Base-by-base conservation (phyloP, 2,888 invertebrate genomes). In the Acrocera orbiculus region DNA sequence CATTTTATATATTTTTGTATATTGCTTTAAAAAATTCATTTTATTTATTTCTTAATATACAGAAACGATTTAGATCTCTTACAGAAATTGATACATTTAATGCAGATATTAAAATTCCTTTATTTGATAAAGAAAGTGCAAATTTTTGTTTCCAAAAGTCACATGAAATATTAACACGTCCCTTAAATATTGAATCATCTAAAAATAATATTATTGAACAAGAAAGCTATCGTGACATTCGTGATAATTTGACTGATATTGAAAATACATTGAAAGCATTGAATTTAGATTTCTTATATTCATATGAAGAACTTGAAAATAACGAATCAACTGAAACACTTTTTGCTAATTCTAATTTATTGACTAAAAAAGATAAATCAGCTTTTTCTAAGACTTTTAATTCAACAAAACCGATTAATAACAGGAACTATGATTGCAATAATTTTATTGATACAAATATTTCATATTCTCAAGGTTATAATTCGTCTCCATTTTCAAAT, bases 131-230 rank as follows among this genome's bases (percentile, higher is more conserved):
- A 51, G 73, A 74, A n/a, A 73, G 72, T 9, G 74, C 75, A 0
- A 76, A 76, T 53, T 76, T 75, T 50, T 75, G 73, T 49, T 76
- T 77, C 47, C 74, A 76, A 23, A 74, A 74, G 47, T 76, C 76
- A 0, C 68, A 75, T 5, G 76, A 76, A 51, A 58, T 77, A 10
- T 56, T 76, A 3, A 69, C 71, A 23, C 69, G 72, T 31, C 73
- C 74, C 2, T 42, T 60, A 29, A 52, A 49, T 27, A 42, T 56
- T 19, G 55, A 56, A 38, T 52, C 27, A 11, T 31, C 43, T 30
- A 34, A 29, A 6, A 27, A 31, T 8, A 25, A 15, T 24, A 25
- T 22, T 10, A 4, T 22, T 10, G 10, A 42, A 37, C 16, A 40
- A 39, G 29, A 43, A 38, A 17, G 42, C 37, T n/a, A 23, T 23